Evolutionary conservation across 2,797 vertebrate genomes (phyloP).

Genomic region (Arrhamphus sclerolepis): DNA sequence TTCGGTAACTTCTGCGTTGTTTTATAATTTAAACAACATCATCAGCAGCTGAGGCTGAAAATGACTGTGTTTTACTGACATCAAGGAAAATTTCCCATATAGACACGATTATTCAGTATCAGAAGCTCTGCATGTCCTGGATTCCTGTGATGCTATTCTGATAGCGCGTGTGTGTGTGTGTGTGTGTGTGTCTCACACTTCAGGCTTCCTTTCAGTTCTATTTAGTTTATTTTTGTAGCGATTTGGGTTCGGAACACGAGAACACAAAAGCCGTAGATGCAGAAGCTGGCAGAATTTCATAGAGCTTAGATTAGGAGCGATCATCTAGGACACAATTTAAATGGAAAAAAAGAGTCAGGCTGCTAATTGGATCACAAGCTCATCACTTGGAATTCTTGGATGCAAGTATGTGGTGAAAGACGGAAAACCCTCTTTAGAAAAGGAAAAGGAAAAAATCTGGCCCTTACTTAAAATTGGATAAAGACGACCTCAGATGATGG

Average conservation of each 20-base stretch:
- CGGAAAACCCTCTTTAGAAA: no score
- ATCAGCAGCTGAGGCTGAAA: no score
- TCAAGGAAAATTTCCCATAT: no score
- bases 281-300: slow-evolving; percentile 40
- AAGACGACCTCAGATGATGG: no score
- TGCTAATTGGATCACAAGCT: slow-evolving; percentile 57
- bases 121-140: slow-evolving; percentile 6
- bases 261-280: slow-evolving; percentile 43
- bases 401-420: slow-evolving; percentile 4
- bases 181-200: not conserved
- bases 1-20: no score
- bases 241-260: slow-evolving; percentile 25
- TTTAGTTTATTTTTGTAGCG: slow-evolving; percentile 16
- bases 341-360: slow-evolving; percentile 45
- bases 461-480: no score
- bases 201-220: slow-evolving; percentile 2
- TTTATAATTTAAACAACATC: no score
- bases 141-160: not conserved
- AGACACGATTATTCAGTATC: not conserved
- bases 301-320: slow-evolving; percentile 49
- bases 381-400: slow-evolving; percentile 26
- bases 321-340: slow-evolving; percentile 48
- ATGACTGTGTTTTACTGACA: no score
- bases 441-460: no score
- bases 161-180: slow-evolving; percentile 4